These are phyloP conservation scores for Anarhynchus alexandrinus DNA, from an alignment of 2,113 vertebrate species.

Conservation along the genomic window DNA sequence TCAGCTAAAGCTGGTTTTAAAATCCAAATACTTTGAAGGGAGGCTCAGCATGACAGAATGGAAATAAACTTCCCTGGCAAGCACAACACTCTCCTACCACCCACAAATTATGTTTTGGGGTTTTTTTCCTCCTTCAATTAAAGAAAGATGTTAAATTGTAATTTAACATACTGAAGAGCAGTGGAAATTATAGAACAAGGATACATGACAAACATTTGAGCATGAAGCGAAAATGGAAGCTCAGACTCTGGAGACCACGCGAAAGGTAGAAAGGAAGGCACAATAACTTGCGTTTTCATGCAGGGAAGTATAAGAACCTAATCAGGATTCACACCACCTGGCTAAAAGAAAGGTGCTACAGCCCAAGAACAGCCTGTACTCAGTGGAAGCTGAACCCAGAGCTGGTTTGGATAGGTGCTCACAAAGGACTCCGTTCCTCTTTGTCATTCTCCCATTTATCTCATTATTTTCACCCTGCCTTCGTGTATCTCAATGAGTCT, in stretches of 20 bases:
- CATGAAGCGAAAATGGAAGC: not conserved
- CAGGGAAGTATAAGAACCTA: not conserved
- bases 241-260: not conserved
- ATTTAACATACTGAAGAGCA: not conserved
- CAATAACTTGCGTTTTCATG: not conserved
- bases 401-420: not conserved
- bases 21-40: conserved; percentile 28
- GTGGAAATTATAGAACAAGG: not conserved
- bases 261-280: not conserved
- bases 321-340: not conserved
- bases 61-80: conserved; percentile 46
- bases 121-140: not conserved
- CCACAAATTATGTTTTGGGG: not conserved
- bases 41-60: conserved; percentile 7
- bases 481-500: not conserved
- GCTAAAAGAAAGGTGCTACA: not conserved
- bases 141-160: not conserved
- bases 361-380: not conserved
- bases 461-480: not conserved
- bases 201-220: not conserved
- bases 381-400: not conserved
- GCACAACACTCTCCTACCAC: not conserved
- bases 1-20: conserved; percentile 27
- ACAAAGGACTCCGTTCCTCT: not conserved
- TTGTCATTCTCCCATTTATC: not conserved